Evolutionary conservation across 2,797 vertebrate genomes (phyloP).

Genomic region (Avahi laniger): DNA sequence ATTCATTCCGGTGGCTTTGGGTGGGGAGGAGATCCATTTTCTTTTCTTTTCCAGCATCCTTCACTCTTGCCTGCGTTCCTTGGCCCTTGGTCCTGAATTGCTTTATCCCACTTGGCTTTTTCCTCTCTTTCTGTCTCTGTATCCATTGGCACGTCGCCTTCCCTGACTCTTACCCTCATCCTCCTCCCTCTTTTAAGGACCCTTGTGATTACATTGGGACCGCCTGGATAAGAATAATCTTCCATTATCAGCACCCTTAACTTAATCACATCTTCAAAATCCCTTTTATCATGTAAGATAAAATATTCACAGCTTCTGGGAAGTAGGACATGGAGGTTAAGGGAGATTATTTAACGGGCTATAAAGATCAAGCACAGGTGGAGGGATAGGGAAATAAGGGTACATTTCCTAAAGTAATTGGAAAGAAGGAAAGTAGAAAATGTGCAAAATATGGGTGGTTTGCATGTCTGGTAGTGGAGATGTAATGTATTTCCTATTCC

Average conservation of each 20-base stretch:
- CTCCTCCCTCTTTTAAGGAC: background rate
- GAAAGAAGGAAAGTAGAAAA: background rate
- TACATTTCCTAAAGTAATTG: background rate
- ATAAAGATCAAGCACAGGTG: background rate
- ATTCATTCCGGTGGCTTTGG: background rate
- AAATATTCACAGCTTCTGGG: background rate
- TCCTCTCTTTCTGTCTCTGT: background rate
- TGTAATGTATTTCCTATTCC: background rate
- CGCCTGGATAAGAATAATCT: background rate
- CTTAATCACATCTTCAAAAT: background rate
- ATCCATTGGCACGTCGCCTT: background rate
- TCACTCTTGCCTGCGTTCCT: background rate
- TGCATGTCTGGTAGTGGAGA: background rate
- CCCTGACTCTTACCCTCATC: background rate
- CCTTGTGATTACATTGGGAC: background rate
- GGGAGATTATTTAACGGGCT: background rate
- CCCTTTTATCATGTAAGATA: background rate
- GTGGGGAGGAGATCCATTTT: background rate
- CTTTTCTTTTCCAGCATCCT: background rate
- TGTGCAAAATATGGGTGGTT: background rate
- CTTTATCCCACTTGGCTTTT: background rate
- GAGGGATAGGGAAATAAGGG: background rate
- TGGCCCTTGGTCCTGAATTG: background rate
- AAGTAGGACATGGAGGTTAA: background rate
- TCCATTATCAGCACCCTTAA: background rate